Base-by-base conservation (phyloP, 2,888 invertebrate genomes). In the Drosophila monieri region DNA sequence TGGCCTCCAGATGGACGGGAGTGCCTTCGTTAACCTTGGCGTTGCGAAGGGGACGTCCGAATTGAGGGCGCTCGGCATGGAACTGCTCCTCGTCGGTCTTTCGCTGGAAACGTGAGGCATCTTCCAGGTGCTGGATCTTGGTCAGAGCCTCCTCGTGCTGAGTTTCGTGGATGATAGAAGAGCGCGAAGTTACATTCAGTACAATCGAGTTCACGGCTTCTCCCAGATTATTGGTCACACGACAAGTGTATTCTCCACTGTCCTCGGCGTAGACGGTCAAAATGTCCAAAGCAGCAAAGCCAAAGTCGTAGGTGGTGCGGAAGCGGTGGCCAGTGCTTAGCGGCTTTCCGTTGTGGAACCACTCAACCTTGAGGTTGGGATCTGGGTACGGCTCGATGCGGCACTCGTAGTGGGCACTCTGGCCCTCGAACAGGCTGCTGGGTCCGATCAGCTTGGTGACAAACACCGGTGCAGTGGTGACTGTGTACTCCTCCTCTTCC, bases 261-360 rank as follows among this genome's bases (percentile, higher is more conserved):
- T 99, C 99, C 92, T 98, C 98, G 15, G 96, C 96, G 87, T 98
- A 97, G 1, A 98, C 98, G 43, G 97, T 96, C 27, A 98, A 93
- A 69, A 99, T 96, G 90, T 99, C 99, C 72, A 99, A 93, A 55
- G 99, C 97, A 61, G 98, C 98, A 92, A 98, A 99, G 47, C 99
- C 99, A 91, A 99, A 99, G 90, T 99, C 99, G 89, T 96, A 97
- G 49, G 97, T 96, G 49, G 98, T 98, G 88, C 97, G 95, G 93
- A 97, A 97, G 71, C 98, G 94, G 90, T 98, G 98, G 59, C 97
- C 97, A 71, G 95, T 96, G 85, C 95, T 95, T 51, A 97, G 92
- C 46, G 97, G 96, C 91, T 97, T 95, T 49, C 97, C 97, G 91
- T 99, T 97, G 88, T 97, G 97, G 92, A 96, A 95, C 97, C 97